These are phyloP conservation scores for Gorsachius magnificus DNA, from an alignment of 2,797 vertebrate genomes.

Conservation along the genomic window DNA sequence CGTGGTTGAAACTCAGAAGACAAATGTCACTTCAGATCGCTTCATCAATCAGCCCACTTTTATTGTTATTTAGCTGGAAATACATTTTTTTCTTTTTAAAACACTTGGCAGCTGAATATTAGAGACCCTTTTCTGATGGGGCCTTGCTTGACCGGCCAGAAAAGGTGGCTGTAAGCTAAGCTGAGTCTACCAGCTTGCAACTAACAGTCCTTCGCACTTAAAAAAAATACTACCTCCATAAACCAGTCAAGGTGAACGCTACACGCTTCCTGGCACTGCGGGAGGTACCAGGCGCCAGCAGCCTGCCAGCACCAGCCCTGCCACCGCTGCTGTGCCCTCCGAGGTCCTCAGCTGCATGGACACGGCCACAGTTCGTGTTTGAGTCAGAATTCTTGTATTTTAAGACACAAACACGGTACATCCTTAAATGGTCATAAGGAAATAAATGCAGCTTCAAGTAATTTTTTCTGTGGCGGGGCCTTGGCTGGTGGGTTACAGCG, in stretches of 20 bases:
- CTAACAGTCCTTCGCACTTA: neutral
- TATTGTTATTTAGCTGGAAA: neutral
- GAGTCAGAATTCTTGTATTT: neutral
- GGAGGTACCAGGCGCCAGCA: neutral
- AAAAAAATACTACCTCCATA: neutral
- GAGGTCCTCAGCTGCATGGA: accelerated
- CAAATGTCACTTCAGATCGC: neutral
- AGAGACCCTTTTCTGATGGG: neutral
- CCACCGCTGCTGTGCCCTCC: neutral
- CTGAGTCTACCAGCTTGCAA: neutral
- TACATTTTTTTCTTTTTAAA: neutral
- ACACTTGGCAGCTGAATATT: neutral
- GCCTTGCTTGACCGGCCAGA: neutral
- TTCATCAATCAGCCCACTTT: neutral
- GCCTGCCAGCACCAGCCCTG: neutral
- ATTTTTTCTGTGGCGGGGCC: neutral
- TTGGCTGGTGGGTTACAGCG: neutral
- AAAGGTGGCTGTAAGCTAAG: neutral
- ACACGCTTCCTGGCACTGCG: neutral
- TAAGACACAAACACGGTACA: neutral
- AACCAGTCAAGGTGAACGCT: neutral
- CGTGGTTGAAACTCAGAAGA: neutral
- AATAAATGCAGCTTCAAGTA: neutral
- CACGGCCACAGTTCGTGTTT: neutral
- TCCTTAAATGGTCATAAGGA: neutral